Evolutionary conservation across 2,113 vertebrate species (phyloP).

Genomic region (Solea senegalensis): DNA sequence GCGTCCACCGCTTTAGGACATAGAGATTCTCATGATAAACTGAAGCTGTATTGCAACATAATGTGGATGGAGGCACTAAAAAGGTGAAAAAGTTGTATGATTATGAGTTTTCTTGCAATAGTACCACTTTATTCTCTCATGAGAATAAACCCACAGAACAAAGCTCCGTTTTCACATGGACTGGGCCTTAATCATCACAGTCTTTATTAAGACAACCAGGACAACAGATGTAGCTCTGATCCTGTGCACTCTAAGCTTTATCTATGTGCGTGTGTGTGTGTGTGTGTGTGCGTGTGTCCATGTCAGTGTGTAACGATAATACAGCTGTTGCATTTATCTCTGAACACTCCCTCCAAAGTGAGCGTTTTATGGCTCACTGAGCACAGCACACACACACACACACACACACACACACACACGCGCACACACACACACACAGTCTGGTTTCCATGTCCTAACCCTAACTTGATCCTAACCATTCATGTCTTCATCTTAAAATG

Average conservation of each 20-base stretch:
- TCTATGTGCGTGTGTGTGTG: conserved; percentile 16
- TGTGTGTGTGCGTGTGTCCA: not conserved
- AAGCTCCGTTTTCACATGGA: no score
- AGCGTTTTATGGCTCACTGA: conserved; percentile 30
- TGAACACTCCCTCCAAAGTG: conserved; percentile 15
- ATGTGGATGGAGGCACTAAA: no score
- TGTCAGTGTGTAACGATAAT: conserved; percentile 30
- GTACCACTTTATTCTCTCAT: no score
- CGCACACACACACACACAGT: conserved; percentile 15
- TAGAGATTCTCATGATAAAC: no score
- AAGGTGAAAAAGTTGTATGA: no score
- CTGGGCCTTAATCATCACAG: conserved; percentile 26
- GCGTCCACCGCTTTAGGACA: no score
- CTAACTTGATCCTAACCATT: no score
- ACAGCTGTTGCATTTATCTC: conserved; percentile 23
- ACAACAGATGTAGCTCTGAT: conserved; percentile 49
- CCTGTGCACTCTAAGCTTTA: conserved; percentile 18
- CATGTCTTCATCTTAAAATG: no score
- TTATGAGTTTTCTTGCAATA: no score
- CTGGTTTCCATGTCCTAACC: no score
- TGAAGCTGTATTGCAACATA: no score
- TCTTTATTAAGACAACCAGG: conserved; percentile 43
- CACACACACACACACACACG: conserved; percentile 24
- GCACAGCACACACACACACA: conserved; percentile 14
- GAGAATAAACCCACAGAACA: no score